Evolutionary conservation across 30 jellyfish, hydroid and myxozoan genomes (phyloP).

Genomic region (Morbakka virulenta): DNA sequence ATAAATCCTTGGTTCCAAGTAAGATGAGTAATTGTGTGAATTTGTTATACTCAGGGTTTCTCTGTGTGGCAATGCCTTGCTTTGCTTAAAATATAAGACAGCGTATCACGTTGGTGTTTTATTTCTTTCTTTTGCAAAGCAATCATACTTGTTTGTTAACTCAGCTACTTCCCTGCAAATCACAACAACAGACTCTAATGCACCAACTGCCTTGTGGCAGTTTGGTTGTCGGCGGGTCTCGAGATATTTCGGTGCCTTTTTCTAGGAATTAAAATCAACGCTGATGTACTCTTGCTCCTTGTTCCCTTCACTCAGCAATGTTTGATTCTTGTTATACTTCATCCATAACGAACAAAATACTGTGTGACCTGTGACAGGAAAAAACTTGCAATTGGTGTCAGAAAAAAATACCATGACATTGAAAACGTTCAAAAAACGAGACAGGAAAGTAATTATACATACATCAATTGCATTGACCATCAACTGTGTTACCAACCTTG

Average conservation of each 20-base stretch:
- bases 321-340: background rate
- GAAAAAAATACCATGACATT: no score
- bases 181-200: background rate
- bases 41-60: background rate
- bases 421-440: no score
- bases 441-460: no score
- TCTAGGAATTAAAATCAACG: no score
- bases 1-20: background rate
- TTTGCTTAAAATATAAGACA: background rate
- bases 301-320: conserved; percentile 12
- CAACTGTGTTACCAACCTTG: no score
- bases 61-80: background rate
- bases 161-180: background rate
- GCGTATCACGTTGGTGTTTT: background rate
- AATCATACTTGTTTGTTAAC: background rate
- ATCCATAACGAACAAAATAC: no score
- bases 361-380: no score
- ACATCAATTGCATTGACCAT: no score
- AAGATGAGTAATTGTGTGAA: background rate
- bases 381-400: no score
- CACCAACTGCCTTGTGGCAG: no score
- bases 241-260: no score
- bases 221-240: no score
- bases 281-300: conserved; percentile 18
- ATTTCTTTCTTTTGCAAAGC: background rate